These are phyloP conservation scores for Heliconius ismenius DNA, from an alignment of 2,888 invertebrate species.

Conservation along the genomic window DNA sequence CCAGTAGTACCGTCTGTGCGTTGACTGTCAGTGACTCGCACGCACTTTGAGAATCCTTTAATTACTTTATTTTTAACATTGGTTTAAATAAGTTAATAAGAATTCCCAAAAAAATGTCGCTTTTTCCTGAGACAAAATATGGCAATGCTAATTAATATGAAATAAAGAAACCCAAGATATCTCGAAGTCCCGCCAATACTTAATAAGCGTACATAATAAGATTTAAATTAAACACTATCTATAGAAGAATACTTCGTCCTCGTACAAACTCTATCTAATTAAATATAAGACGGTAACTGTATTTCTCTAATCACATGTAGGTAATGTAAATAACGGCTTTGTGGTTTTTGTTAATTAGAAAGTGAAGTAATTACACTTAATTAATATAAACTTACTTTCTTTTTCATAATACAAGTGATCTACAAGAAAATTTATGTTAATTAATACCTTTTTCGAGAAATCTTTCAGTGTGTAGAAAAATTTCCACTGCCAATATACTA, in stretches of 20 bases:
- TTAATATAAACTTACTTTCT: not conserved
- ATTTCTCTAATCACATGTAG: not conserved
- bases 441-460: too few relatives aligned
- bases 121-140: too few relatives aligned
- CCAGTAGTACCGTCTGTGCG: too few relatives aligned
- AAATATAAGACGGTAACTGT: slow-evolving; percentile 2
- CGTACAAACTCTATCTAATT: slow-evolving; percentile 21
- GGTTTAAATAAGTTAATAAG: too few relatives aligned
- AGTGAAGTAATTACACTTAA: not conserved
- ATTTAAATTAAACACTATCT: slow-evolving; percentile 4
- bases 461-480: too few relatives aligned
- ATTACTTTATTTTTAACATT: too few relatives aligned
- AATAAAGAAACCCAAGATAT: not conserved
- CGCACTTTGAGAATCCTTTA: too few relatives aligned
- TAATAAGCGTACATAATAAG: not conserved
- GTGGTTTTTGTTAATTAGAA: not conserved
- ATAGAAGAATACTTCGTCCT: slow-evolving; percentile 2
- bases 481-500: too few relatives aligned
- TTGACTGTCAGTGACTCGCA: too few relatives aligned
- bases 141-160: too few relatives aligned
- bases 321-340: not conserved
- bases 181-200: slow-evolving; percentile 3
- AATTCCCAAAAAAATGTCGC: too few relatives aligned
- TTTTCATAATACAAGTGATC: slow-evolving; percentile 1
- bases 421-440: not conserved